Base-by-base conservation (phyloP, 2,797 vertebrate genomes). In the Trematomus bernacchii region DNA sequence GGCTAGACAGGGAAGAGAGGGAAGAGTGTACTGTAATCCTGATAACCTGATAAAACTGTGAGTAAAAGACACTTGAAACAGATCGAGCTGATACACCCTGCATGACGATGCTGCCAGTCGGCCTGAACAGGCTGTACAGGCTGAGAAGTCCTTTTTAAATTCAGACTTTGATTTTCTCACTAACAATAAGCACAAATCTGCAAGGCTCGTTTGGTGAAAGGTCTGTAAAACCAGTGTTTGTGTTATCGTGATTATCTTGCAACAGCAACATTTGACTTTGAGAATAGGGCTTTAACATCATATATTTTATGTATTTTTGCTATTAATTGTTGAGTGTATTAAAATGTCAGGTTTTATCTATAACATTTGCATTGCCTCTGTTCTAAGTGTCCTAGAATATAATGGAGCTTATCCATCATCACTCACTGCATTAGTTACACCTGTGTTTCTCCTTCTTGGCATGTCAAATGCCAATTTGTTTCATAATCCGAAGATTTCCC, bases 31-130 rank as follows among this genome's bases (percentile, higher is more conserved):
- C 14, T 6, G 30, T 74, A 63, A 76, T 66, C 62, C 71, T 43
- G 72, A 73, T 83, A 70, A 75, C 72, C 76, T 81, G 76, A 80
- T 67, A 44, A 54, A 52, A 70, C 44, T 33, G 15, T 19, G 69
- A 54, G 44, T 71, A 65, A 78, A 61, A 85, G 73, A 78, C 73
- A 73, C 69, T 82, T 86, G 19, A 77, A 47, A 73, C 30, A 16
- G 74, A 59, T 54, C 9, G 27, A 64, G 58, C 53, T 40, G 73
- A 79, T 70, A 79, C 67, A 73, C 33, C 33, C 51, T 58, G 66
- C 13, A 1, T 40, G 79, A 1, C 30, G 79, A 59, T 53, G 66
- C n/a, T 43, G 19, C 71, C 71, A 14, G 51, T 30, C 37, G 21
- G 76, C 18, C 76, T 50, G 43, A 46, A 58, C 69, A 50, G 58